Conservation (phyloP, 2,113 vertebrate species). For the Lampris incognitus region DNA sequence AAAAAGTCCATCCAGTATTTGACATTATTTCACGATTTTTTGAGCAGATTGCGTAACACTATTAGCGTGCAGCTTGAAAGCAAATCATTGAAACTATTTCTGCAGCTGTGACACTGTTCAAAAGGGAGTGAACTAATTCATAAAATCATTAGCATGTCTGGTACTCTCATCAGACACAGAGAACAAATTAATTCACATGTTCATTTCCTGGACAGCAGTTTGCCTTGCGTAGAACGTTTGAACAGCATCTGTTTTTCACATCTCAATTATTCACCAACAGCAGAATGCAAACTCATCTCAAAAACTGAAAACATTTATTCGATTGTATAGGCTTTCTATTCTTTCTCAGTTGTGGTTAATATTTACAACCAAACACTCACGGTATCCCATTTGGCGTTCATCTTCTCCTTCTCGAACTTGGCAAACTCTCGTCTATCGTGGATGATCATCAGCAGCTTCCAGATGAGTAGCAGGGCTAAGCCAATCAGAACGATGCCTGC, state of each 20-base stretch:
- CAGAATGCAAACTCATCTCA: conserved; percentile 1
- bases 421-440: conserved; percentile 98
- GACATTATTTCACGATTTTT: conserved; percentile 38
- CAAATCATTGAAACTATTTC: conserved; percentile 33
- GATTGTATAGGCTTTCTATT: not conserved
- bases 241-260: conserved; percentile 61
- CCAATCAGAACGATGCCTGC: conserved; percentile 98
- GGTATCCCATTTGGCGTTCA: conserved; percentile 99
- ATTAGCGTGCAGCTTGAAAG: conserved; percentile 30
- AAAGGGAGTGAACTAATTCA: conserved; percentile 6
- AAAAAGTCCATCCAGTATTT: conserved; percentile 57
- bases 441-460: conserved; percentile 99
- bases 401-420: conserved; percentile 99
- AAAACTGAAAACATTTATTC: conserved; percentile 6
- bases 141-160: conserved; percentile 36
- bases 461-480: conserved; percentile 95
- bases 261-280: conserved; percentile 19
- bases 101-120: conserved; percentile 38
- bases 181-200: conserved; percentile 23
- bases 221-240: conserved; percentile 3
- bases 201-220: not conserved
- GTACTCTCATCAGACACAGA: conserved; percentile 40
- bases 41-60: not conserved
- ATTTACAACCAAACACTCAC: conserved; percentile 80
- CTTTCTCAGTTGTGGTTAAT: not conserved